Conservation (phyloP, 2,888 invertebrate species). For the Drosophila acutilabella region DNA sequence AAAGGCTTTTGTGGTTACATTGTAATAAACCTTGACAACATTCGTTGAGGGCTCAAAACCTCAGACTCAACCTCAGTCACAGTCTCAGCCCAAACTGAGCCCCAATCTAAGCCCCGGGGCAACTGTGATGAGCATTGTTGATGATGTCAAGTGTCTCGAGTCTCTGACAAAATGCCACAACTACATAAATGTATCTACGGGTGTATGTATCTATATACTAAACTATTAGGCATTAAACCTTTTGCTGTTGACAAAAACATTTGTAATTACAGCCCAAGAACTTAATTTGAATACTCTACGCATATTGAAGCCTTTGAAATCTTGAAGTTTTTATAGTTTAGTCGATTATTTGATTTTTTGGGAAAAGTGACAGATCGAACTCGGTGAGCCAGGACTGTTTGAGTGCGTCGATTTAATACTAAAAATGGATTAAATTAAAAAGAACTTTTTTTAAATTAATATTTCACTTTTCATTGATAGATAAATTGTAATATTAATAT, state of each 20-base stretch:
- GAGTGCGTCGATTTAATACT: no score
- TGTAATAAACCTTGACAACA: constrained; percentile 81
- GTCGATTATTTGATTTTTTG: background rate
- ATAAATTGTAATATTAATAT: no score
- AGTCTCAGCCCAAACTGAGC: background rate
- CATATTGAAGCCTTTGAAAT: background rate
- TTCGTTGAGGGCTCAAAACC: constrained; percentile 9
- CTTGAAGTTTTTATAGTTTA: background rate
- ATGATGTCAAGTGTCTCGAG: background rate
- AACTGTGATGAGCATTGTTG: background rate
- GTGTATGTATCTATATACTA: background rate
- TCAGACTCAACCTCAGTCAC: background rate
- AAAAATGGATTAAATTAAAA: no score
- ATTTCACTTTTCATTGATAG: no score
- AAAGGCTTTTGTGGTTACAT: constrained; percentile 74
- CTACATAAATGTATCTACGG: background rate
- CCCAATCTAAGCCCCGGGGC: background rate
- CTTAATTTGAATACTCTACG: background rate
- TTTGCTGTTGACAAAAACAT: background rate
- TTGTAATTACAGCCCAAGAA: background rate
- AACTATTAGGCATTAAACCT: background rate
- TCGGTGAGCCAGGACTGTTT: background rate
- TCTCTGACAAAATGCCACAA: background rate
- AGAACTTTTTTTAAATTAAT: no score
- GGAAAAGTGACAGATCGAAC: background rate